These are phyloP conservation scores for Dendrolimus pini DNA, from an alignment of 2,888 invertebrate species.

Conservation along the genomic window DNA sequence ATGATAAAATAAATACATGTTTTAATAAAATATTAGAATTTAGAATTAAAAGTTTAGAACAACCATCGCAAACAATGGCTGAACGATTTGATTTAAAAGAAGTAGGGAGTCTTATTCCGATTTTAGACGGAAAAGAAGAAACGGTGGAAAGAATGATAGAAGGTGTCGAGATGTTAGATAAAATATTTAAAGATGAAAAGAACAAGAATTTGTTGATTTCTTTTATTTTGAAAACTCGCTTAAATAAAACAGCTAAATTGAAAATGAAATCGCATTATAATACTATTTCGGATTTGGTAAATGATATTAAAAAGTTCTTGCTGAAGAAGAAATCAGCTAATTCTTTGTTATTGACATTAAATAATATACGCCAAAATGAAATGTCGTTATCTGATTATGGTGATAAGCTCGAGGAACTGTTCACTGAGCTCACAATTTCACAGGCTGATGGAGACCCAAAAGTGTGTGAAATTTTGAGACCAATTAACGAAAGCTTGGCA, in stretches of 20 bases:
- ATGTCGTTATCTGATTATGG: too few species aligned
- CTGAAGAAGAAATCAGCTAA: background rate
- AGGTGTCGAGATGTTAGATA: background rate
- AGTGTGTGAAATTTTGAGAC: too few species aligned
- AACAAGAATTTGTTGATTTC: too few species aligned
- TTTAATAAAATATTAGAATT: too few species aligned
- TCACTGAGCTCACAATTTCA: too few species aligned
- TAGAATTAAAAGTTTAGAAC: too few species aligned
- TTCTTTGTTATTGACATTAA: background rate
- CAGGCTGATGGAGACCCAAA: too few species aligned
- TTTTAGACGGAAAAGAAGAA: background rate
- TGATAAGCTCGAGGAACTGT: too few species aligned
- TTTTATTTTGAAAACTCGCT: too few species aligned
- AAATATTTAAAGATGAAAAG: background rate
- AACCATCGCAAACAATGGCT: too few species aligned
- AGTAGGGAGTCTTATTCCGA: background rate
- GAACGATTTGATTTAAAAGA: background rate
- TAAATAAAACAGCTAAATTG: slow-evolving; percentile 2
- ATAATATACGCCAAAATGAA: background rate
- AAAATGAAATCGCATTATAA: background rate
- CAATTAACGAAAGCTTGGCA: too few species aligned
- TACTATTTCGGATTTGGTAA: background rate
- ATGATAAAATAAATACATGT: too few species aligned
- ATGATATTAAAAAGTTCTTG: background rate
- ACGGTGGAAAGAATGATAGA: background rate